Evolutionary conservation across 1,140 invertebrate species (phyloP).

Genomic region (Zaprionus kolodkinae): DNA sequence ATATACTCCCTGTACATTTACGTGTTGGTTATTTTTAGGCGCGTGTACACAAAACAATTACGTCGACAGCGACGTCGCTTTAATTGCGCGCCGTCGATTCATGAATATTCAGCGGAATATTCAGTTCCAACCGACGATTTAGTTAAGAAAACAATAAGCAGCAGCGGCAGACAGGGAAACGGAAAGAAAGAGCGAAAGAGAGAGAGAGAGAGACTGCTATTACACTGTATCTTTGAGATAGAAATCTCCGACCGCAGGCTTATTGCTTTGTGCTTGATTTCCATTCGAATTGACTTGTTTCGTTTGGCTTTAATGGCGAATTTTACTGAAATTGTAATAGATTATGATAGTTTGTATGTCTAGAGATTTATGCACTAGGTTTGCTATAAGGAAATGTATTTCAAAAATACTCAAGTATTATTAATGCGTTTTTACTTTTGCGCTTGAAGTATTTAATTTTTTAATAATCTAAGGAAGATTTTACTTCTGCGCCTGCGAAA

Average conservation of each 20-base stretch:
- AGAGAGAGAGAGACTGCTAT: background rate
- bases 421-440: too few species aligned
- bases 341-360: background rate
- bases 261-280: conserved; percentile 1
- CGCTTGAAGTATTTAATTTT: too few species aligned
- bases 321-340: background rate
- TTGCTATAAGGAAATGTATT: background rate
- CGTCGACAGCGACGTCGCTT: conserved; percentile 39
- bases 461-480: too few species aligned
- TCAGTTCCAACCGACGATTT: conserved; percentile 37
- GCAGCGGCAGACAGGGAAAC: conserved; percentile 9
- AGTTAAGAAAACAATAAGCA: conserved; percentile 32
- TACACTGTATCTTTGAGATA: conserved; percentile 14
- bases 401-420: background rate
- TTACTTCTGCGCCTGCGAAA: too few species aligned
- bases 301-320: background rate
- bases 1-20: conserved; percentile 46
- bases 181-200: background rate
- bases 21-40: conserved; percentile 71
- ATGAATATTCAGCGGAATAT: conserved; percentile 42
- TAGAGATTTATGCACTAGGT: background rate
- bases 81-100: conserved; percentile 42
- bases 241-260: conserved; percentile 1
- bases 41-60: conserved; percentile 67
- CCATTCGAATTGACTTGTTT: conserved; percentile 2